Evolutionary conservation across 2,113 vertebrate species (phyloP), one percentile per base, ranked within the genome.

Genomic region (Perca flavescens): DNA sequence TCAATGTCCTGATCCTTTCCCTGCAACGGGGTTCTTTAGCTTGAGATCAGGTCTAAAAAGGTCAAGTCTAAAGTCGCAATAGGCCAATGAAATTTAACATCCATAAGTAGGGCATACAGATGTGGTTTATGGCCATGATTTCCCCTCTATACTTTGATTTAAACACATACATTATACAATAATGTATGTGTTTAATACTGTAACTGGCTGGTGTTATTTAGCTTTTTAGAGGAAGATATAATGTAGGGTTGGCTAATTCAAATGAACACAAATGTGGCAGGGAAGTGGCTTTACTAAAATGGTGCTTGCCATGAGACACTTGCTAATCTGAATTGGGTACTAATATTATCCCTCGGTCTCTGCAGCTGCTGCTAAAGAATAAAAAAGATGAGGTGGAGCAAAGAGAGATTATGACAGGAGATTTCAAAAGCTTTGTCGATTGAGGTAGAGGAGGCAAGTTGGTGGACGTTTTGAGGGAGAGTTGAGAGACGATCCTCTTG

Each of bases 271-370:
- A 62, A 68, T 25, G 71, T 76, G 49, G 74, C 49, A 31, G 25
- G 31, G 5, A 90, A 70, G 49, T 47, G 60, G 19, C 63, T 68
- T 66, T 43, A 64, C 47, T 79, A 34, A 82, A 83, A 76, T 49
- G 11, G 74, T n/a, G 50, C 66, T 82, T 36, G 54, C 57, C 15
- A 43, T 50, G 52, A 84, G 43, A 66, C 40, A 15, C 10, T 10
- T 47, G 68, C 67, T 83, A 34, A 76, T 75, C 36, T 75, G 77
- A 90, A 82, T 79, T 62, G 53, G 46, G 56, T 22, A 79, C 88
- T 86, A 86, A 92, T 86, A 89, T 91, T 88, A 89, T 78, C 80
- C 82, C 63, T 60, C 57, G 17, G 67, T 80, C 19, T 81, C 77
- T 74, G 72, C 85, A 86, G 83, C 88, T 85, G 86, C 82, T 19